Evolutionary conservation across 2,888 invertebrate species (phyloP), one percentile per base, ranked within the genome.

Genomic region (Drosophila rellima): DNA sequence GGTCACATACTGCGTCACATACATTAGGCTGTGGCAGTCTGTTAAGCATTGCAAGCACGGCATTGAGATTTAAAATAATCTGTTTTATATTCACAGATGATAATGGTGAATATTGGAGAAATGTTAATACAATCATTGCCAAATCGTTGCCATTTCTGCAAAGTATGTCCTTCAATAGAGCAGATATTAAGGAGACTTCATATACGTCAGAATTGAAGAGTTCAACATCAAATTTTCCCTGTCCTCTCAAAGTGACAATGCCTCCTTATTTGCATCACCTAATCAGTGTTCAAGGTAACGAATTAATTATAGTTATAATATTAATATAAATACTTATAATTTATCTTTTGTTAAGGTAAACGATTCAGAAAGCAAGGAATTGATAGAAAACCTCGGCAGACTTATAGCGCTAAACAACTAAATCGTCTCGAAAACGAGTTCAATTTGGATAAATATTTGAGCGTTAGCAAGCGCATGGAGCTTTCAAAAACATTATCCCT

Each of bases 391-490:
- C 99, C 98, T 0, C 94, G 99, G 2, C 99, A 99, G 93, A 98
- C 98, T 0, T 99, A 99, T 94, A 98, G 98, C 90, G 96, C 98
- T 0, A 97, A 97, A 90, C 99, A 99, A 90, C 93, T 99, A 35
- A 98, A 98, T 88, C 94, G 96, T 70, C 94, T 99, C 26, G 99
- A 99, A 93, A 95, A 96, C 7, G 99, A 99, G 93, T 99, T 99
- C 92, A 98, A 98, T 94, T 94, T 96, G 57, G 98, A 99, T 93
- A 98, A 99, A 92, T 99, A 99, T 92, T 94, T 99, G 59, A 98
- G 98, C 92, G 98, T 99, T 0, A 97, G 97, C 88, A 99, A 98
- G 92, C 94, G 99, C 57, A 96, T 98, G 96, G 98, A 98, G 85
- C 93, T 99, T 4, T 98, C 98, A 0, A 97, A 97, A 92, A 95